A percentile compares a stretch with the other conserved stretches of the same genome.
phyloP scores from a whole-genome alignment of 1,140 invertebrate genomes.

The Cardiocondyla obscurior region DNA sequence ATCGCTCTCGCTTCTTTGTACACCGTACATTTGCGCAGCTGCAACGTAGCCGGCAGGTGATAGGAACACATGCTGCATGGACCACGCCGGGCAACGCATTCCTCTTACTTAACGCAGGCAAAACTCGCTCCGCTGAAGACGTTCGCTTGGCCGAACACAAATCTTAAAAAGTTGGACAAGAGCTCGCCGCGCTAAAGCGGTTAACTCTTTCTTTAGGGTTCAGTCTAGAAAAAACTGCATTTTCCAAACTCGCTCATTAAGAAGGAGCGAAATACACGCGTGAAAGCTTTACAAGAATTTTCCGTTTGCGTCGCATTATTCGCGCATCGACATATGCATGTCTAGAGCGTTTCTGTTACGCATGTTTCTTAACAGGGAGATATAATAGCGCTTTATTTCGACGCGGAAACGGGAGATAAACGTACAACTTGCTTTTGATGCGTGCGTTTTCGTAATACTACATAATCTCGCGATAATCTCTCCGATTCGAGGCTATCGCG shows the following conservation, averaged over 20 bases:
- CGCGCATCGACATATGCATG: neutral
- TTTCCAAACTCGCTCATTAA: neutral
- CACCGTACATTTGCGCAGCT: constrained; percentile 59
- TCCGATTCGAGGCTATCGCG: constrained; percentile 1
- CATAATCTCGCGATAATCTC: constrained; percentile 39
- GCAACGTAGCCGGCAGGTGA: constrained; percentile 64
- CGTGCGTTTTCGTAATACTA: constrained; percentile 29
- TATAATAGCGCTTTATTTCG: neutral
- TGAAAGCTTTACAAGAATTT: neutral
- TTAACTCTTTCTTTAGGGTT: neutral
- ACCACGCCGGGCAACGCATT: constrained; percentile 36
- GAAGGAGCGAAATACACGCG: neutral
- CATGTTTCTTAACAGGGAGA: neutral
- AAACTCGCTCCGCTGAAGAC: constrained; percentile 31
- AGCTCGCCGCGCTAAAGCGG: neutral
- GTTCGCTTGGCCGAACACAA: neutral
- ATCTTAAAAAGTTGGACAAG: neutral
- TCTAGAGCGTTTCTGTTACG: neutral
- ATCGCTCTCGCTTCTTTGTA: constrained; percentile 53
- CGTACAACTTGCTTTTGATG: neutral
- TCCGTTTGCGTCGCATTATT: neutral
- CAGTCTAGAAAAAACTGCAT: neutral
- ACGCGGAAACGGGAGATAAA: constrained; percentile 9
- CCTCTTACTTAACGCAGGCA: constrained; percentile 25
- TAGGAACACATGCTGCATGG: constrained; percentile 68